Conservation (phyloP, 2,888 invertebrate genomes). For the Nephrotoma guestfalica region DNA sequence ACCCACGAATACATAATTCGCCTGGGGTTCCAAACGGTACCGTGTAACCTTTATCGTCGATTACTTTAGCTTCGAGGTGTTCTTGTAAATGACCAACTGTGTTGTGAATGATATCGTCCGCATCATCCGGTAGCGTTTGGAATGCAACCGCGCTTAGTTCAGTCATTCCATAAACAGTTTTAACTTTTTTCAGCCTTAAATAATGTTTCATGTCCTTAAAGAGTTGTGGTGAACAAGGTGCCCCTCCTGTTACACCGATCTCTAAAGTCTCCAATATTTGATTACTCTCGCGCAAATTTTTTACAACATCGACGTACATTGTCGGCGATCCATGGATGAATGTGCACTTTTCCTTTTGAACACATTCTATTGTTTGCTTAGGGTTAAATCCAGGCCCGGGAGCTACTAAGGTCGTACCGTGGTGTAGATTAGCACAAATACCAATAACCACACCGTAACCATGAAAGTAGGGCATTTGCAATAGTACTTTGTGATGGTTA, state of each 20-base stretch:
- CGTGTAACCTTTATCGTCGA: conserved; percentile 42
- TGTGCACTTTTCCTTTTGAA: conserved; percentile 55
- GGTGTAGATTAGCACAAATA: conserved; percentile 39
- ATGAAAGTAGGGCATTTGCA: conserved; percentile 69
- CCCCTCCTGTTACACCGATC: conserved; percentile 54
- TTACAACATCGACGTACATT: conserved; percentile 67
- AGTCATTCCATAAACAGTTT: conserved; percentile 43
- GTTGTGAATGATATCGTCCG: conserved; percentile 27
- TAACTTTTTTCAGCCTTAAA: conserved; percentile 35
- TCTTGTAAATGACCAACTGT: conserved; percentile 41
- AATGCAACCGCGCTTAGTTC: conserved; percentile 40
- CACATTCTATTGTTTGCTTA: conserved; percentile 42
- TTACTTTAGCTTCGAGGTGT: conserved; percentile 41
- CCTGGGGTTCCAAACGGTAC: conserved; percentile 55
- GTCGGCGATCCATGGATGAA: conserved; percentile 68
- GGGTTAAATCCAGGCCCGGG: conserved; percentile 46
- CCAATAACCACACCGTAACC: conserved; percentile 59
- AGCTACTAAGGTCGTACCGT: conserved; percentile 46
- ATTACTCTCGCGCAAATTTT: conserved; percentile 33
- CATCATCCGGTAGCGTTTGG: conserved; percentile 37
- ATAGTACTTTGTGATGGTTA: conserved; percentile 34
- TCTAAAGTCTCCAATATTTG: conserved; percentile 34
- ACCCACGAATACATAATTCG: conserved; percentile 58
- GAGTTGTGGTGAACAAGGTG: conserved; percentile 50
- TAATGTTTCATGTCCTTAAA: conserved; percentile 35